Evolutionary conservation across 2,113 vertebrate species (phyloP).

Genomic region (Dipodomys merriami): DNA sequence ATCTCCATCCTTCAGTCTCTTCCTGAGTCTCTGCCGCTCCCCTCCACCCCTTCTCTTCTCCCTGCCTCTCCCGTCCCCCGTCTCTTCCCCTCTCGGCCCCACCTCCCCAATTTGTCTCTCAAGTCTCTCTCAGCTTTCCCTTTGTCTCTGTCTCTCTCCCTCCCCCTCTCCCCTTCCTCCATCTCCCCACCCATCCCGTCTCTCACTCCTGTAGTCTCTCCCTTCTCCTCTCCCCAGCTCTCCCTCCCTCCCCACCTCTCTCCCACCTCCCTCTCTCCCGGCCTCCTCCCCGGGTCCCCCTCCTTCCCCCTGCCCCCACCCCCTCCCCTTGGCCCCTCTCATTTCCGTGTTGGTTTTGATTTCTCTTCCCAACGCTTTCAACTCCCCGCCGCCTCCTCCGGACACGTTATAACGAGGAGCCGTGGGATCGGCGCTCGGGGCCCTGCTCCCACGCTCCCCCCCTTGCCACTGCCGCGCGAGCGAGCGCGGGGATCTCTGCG

Average conservation of each 20-base stretch:
- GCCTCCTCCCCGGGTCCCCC: constrained; percentile 77
- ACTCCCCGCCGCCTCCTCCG: constrained; percentile 95
- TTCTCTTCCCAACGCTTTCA: constrained; percentile 92
- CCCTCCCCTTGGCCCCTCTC: constrained; percentile 83
- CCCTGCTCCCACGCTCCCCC: constrained; percentile 74
- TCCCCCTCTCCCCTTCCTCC: background rate
- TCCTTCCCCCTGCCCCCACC: constrained; percentile 38
- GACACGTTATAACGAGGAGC: constrained; percentile 99
- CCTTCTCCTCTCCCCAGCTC: background rate
- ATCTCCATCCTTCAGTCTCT: background rate
- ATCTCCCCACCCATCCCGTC: background rate
- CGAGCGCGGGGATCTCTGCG: constrained; percentile 76
- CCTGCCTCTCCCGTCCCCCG: background rate
- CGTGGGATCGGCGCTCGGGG: constrained; percentile 90
- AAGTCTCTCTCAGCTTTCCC: background rate
- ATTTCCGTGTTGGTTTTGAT: constrained; percentile 83
- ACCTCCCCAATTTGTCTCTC: background rate
- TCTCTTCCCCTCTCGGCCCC: background rate
- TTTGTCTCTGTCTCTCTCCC: background rate
- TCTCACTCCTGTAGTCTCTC: background rate
- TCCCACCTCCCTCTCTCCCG: constrained; percentile 73
- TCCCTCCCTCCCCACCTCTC: background rate
- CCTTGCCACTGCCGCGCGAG: background rate
- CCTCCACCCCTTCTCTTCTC: background rate
- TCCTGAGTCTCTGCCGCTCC: background rate